Conservation (phyloP, 2,797 vertebrate genomes). For the Cossypha dichroa region DNA sequence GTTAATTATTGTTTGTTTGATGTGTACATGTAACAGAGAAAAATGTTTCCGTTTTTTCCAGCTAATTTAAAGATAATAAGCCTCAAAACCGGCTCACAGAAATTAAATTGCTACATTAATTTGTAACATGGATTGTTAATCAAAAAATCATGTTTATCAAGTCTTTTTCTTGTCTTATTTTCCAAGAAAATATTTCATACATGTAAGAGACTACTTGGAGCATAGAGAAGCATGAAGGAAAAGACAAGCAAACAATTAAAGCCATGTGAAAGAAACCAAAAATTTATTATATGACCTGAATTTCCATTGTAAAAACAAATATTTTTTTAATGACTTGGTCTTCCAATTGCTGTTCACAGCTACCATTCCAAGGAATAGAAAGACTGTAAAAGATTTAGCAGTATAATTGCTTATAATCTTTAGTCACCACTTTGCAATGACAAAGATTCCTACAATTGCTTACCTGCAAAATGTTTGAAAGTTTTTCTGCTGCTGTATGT, state of each 20-base stretch:
- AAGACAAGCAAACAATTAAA: background rate
- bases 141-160: background rate
- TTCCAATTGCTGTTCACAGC: background rate
- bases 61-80: background rate
- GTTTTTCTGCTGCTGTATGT: slow-evolving; percentile 83
- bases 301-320: background rate
- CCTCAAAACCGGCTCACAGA: background rate
- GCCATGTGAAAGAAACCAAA: background rate
- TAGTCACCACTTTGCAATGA: background rate
- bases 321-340: background rate
- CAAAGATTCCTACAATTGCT: background rate
- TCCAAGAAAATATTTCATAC: background rate
- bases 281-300: background rate
- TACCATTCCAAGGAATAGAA: background rate
- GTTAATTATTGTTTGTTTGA: background rate
- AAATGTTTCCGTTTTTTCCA: background rate
- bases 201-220: background rate
- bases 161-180: background rate
- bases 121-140: background rate
- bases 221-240: background rate
- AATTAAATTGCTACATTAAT: background rate
- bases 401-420: background rate
- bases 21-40: background rate
- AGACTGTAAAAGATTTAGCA: background rate
- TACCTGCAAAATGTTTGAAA: slow-evolving; percentile 89